Percentiles rank a stretch among this genome's conserved stretches.
Conservation (phyloP, 2,888 invertebrate species). For the Pantelozetes paolii region DNA sequence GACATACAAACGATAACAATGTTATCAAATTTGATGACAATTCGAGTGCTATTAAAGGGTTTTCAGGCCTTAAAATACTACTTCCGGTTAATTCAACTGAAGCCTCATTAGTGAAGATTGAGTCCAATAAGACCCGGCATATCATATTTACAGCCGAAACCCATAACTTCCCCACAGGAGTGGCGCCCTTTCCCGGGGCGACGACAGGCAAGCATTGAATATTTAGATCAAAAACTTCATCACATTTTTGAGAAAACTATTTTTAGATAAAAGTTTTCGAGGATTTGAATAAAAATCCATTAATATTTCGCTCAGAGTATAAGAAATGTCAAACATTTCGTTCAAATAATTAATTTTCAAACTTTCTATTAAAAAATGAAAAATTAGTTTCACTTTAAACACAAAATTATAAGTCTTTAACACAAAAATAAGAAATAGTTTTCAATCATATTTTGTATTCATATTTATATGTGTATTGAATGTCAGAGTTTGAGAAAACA, state of each 20-base stretch:
- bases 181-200: constrained; percentile 95
- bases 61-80: constrained; percentile 62
- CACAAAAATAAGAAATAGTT: too few relatives aligned
- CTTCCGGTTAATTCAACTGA: constrained; percentile 65
- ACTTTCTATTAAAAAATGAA: too few relatives aligned
- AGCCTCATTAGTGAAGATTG: constrained; percentile 60
- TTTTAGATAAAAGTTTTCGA: background rate
- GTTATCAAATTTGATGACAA: constrained; percentile 96
- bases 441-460: too few relatives aligned
- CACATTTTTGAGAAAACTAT: background rate
- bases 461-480: too few relatives aligned
- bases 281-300: background rate
- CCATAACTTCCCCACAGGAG: constrained; percentile 94
- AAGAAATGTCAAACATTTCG: too few relatives aligned
- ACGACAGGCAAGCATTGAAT: constrained; percentile 62
- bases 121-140: constrained; percentile 64
- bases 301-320: background rate
- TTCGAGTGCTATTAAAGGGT: constrained; percentile 79
- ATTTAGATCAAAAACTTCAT: background rate
- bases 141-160: constrained; percentile 98
- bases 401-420: too few relatives aligned
- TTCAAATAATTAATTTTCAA: too few relatives aligned
- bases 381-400: too few relatives aligned
- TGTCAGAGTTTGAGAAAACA: too few relatives aligned
- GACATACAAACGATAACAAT: constrained; percentile 79